Base-by-base conservation (phyloP, 1,140 invertebrate genomes). In the Schlechtendalia chinensis region DNA sequence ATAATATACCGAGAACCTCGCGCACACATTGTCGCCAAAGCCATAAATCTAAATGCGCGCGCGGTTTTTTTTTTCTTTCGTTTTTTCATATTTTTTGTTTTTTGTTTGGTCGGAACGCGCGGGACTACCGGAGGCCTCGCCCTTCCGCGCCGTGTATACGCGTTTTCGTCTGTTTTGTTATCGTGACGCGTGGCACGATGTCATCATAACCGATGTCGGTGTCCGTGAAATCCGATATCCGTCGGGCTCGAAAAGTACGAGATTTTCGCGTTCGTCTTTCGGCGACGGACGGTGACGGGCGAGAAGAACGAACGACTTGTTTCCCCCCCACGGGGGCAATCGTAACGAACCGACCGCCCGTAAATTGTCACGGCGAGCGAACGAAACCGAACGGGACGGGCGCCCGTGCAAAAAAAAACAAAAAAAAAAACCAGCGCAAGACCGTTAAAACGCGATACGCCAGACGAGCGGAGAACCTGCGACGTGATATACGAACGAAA, bases 181-280 rank as follows among this genome's bases (percentile, higher is more conserved):
- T n/a, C n/a, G n/a, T n/a, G n/a, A n/a, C n/a, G n/a, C n/a, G n/a
- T n/a, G n/a, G n/a, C n/a, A n/a, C n/a, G n/a, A n/a, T n/a, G n/a
- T n/a, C n/a, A n/a, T n/a, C n/a, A n/a, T n/a, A n/a, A n/a, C n/a
- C n/a, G n/a, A n/a, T n/a, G n/a, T n/a, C n/a, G n/a, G 16, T 71
- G 50, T 50, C 56, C 53, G 19, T 19, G 17, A 75, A 58, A 75
- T 58, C 58, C 58, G 72, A 75, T 75, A 75, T 75, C 58, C 50
- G 39, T 75, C 58, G 72, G 45, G 29, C 39, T 8, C 29, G 65
- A 67, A 45, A 67, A 47, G 11, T 47, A 47, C 65, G n/a, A 67
- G 65, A n/a, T 67, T 45, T 67, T 67, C n/a, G n/a, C 67, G 47
- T 69, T 24, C 56, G 54, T 59, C 3, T 69, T 24, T 17, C 32